A percentile compares a stretch with the other conserved stretches of the same genome.
Evolutionary conservation across 2,797 vertebrate species (phyloP).

Genomic region (Carapus acus): DNA sequence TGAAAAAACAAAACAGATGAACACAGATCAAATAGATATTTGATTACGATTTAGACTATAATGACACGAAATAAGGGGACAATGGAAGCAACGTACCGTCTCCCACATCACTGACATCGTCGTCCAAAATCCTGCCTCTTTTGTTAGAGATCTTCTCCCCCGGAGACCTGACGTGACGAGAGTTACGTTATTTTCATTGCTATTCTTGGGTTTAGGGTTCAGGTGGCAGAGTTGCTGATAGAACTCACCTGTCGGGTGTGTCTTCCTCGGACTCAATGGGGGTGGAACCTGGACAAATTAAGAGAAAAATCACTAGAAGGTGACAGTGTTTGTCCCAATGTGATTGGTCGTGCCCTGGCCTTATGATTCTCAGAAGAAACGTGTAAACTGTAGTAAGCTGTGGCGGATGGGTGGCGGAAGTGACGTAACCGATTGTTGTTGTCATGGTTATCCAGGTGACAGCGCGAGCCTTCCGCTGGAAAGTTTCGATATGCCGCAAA

Average conservation of each 20-base stretch:
- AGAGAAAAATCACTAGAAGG: background rate
- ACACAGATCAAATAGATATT: too few relatives aligned
- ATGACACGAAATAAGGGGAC: too few relatives aligned
- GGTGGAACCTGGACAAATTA: slow-evolving; percentile 27
- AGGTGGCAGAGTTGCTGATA: slow-evolving; percentile 8
- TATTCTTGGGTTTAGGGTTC: slow-evolving; percentile 2
- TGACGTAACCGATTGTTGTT: too few relatives aligned
- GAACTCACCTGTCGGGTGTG: slow-evolving; percentile 51
- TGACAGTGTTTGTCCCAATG: too few relatives aligned
- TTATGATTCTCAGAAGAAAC: too few relatives aligned
- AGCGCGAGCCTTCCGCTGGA: too few relatives aligned
- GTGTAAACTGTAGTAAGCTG: too few relatives aligned
- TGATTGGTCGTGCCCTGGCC: too few relatives aligned
- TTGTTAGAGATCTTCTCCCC: slow-evolving; percentile 61
- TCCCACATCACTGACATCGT: slow-evolving; percentile 56
- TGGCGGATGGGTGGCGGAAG: too few relatives aligned
- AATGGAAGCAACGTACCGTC: slow-evolving; percentile 38
- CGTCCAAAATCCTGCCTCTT: slow-evolving; percentile 70
- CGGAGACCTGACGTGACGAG: slow-evolving; percentile 40
- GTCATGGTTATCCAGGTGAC: too few relatives aligned
- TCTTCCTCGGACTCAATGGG: slow-evolving; percentile 16
- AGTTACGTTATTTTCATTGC: slow-evolving; percentile 8
- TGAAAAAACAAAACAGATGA: slow-evolving; percentile 35
- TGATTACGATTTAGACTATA: too few relatives aligned
- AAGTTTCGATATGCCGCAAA: too few relatives aligned